A percentile compares a stretch with the other conserved stretches of the same genome.
Evolutionary conservation across 2,797 vertebrate genomes (phyloP).

Genomic region (Falco novaeseelandiae): DNA sequence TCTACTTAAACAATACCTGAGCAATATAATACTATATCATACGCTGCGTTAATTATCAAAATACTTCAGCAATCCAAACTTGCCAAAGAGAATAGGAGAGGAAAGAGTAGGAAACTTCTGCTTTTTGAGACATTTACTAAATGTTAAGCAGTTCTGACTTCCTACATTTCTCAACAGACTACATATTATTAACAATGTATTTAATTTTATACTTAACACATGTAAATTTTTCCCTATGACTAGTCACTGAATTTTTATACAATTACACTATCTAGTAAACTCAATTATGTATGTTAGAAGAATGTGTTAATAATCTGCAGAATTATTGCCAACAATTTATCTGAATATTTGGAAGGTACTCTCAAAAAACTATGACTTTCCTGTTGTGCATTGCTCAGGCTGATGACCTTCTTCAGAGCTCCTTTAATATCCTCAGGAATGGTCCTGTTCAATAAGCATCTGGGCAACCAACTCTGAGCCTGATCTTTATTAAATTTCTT

Average conservation of each 20-base stretch:
- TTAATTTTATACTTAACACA: not conserved
- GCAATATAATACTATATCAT: not conserved
- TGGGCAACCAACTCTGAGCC: not conserved
- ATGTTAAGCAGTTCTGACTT: not conserved
- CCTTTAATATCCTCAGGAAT: not conserved
- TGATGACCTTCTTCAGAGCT: not conserved
- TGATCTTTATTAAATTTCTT: not conserved
- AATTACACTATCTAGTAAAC: not conserved
- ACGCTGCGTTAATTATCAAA: not conserved
- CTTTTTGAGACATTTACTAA: not conserved
- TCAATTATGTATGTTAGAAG: not conserved
- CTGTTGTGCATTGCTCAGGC: not conserved
- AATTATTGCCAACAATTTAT: not conserved
- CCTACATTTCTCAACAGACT: not conserved
- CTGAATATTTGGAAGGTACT: not conserved
- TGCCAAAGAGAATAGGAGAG: not conserved
- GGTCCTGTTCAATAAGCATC: not conserved
- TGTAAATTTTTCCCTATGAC: not conserved
- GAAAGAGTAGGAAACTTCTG: not conserved
- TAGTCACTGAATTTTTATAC: not conserved
- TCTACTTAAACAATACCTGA: not conserved
- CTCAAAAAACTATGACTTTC: not conserved
- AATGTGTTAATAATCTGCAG: not conserved
- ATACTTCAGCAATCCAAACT: not conserved
- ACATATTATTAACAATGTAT: not conserved